Conservation (phyloP, 2,113 vertebrate genomes). For the Actenoides lindsayi region DNA sequence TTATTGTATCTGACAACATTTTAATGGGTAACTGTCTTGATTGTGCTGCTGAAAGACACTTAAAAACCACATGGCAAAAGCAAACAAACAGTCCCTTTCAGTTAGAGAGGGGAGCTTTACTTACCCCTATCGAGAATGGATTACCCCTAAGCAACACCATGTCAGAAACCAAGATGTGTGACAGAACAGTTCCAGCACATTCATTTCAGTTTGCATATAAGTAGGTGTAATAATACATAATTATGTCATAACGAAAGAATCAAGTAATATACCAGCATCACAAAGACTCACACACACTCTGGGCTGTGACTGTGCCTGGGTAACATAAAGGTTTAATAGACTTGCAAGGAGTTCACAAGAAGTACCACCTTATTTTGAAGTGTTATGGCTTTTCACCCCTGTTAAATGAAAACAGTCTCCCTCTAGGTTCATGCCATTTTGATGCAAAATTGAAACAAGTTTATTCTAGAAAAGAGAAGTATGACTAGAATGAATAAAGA, state of each 20-base stretch:
- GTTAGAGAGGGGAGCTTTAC: not conserved
- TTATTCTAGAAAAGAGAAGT: not conserved
- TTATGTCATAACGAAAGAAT: not conserved
- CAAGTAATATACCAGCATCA: not conserved
- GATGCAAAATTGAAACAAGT: not conserved
- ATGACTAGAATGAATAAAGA: not conserved
- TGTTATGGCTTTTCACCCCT: rapidly evolving
- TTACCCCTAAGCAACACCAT: not conserved
- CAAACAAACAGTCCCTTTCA: not conserved
- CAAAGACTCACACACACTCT: not conserved
- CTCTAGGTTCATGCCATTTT: not conserved
- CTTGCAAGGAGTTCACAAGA: not conserved
- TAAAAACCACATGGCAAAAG: not conserved
- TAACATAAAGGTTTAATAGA: not conserved
- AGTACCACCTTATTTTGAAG: not conserved
- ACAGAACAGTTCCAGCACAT: not conserved
- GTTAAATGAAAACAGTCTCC: not conserved
- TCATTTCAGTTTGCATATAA: not conserved
- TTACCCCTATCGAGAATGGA: not conserved
- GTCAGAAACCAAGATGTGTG: rapidly evolving
- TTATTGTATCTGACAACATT: not conserved
- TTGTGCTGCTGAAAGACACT: not conserved
- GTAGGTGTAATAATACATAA: not conserved
- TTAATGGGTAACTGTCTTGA: not conserved
- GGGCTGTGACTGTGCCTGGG: not conserved